These are phyloP conservation scores for Pollenia angustigena DNA, from an alignment of 2,888 invertebrate genomes.

Conservation along the genomic window DNA sequence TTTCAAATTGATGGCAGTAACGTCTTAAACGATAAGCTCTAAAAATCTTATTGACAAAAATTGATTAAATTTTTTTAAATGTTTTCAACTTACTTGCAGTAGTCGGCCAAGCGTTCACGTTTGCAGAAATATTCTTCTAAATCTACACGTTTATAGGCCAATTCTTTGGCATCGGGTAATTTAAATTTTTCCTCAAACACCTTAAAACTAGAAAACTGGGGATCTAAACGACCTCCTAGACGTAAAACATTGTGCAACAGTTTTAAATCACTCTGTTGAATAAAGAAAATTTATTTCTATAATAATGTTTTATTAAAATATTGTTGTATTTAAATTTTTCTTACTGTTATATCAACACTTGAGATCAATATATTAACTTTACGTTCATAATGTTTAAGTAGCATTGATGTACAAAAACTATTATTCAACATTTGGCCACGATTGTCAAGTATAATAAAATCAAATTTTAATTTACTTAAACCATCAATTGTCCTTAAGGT, in stretches of 20 bases:
- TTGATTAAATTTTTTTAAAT: background rate
- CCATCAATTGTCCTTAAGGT: slow-evolving; percentile 79
- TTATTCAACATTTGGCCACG: slow-evolving; percentile 81
- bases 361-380: slow-evolving; percentile 82
- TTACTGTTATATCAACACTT: slow-evolving; percentile 82
- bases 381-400: slow-evolving; percentile 81
- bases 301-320: background rate
- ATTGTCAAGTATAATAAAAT: slow-evolving; percentile 82
- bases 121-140: slow-evolving; percentile 83
- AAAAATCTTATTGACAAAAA: slow-evolving; percentile 18
- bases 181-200: slow-evolving; percentile 81
- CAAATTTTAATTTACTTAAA: slow-evolving; percentile 80
- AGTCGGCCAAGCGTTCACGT: slow-evolving; percentile 82
- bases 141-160: slow-evolving; percentile 79
- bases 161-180: slow-evolving; percentile 80
- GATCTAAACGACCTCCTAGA: slow-evolving; percentile 81
- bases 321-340: background rate
- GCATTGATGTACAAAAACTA: slow-evolving; percentile 81
- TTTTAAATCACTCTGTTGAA: slow-evolving; percentile 80
- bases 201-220: slow-evolving; percentile 77
- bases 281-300: background rate
- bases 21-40: slow-evolving; percentile 80
- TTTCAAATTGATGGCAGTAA: slow-evolving; percentile 82
- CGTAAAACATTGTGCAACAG: slow-evolving; percentile 81
- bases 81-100: slow-evolving; percentile 80